A percentile compares a stretch with the other conserved stretches of the same genome.
Conservation (phyloP, 2,888 invertebrate genomes). For the Ctena decussata region DNA sequence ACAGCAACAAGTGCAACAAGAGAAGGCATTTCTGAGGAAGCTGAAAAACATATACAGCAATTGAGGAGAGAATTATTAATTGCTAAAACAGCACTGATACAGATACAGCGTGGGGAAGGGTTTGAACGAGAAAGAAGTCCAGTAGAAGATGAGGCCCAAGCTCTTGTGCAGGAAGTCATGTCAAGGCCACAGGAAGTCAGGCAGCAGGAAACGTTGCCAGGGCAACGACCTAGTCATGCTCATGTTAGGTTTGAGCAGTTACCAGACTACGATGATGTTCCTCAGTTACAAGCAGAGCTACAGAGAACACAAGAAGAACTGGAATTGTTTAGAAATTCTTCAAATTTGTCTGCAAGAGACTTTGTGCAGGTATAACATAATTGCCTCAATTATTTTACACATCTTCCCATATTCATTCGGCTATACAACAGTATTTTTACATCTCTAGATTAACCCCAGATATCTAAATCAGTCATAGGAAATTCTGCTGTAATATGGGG, state of each 20-base stretch:
- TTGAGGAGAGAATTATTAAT: constrained; percentile 73
- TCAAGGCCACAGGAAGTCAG: neutral
- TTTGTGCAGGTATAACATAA: constrained; percentile 71
- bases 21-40: constrained; percentile 60
- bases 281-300: constrained; percentile 54
- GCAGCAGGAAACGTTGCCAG: neutral
- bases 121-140: constrained; percentile 28
- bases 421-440: no score
- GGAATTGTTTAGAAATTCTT: constrained; percentile 63
- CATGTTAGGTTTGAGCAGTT: constrained; percentile 26
- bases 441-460: no score
- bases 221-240: neutral
- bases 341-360: constrained; percentile 64
- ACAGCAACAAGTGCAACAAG: neutral
- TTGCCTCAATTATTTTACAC: no score
- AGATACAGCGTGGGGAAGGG: constrained; percentile 65
- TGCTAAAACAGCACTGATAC: constrained; percentile 74
- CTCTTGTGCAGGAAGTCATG: constrained; percentile 22
- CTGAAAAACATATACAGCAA: constrained; percentile 75
- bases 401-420: no score
- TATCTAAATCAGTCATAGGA: no score
- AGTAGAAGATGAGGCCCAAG: constrained; percentile 14
- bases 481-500: no score
- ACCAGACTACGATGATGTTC: constrained; percentile 49
- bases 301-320: constrained; percentile 67